Evolutionary conservation across 2,797 vertebrate species (phyloP).

Genomic region (Galagoides demidoff): DNA sequence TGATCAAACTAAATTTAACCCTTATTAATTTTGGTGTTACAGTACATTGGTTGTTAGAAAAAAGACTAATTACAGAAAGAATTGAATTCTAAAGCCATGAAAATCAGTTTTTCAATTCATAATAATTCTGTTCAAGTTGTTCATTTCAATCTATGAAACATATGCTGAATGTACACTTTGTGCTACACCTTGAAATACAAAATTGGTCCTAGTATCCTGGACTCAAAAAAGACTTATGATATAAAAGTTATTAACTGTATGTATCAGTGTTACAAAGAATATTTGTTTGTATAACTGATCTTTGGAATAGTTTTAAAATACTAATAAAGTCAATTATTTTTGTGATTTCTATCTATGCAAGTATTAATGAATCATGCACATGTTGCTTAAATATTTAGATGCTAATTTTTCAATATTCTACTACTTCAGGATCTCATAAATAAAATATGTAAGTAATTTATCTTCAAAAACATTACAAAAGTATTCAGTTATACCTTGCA

Average conservation of each 20-base stretch:
- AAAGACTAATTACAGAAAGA: conserved; percentile 8
- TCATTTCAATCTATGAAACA: conserved; percentile 43
- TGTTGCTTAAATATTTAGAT: conserved; percentile 35
- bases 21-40: conserved; percentile 40
- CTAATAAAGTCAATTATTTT: background rate
- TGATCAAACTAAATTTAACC: conserved; percentile 17
- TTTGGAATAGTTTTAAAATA: background rate
- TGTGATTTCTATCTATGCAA: background rate
- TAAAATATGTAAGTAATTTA: background rate
- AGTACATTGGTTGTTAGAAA: background rate
- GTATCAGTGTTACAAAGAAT: background rate
- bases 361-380: background rate
- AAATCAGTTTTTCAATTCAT: background rate
- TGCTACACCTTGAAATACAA: background rate
- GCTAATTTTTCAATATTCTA: background rate
- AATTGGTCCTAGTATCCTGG: background rate
- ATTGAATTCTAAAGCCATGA: conserved; percentile 26
- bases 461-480: conserved; percentile 30
- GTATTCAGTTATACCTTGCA: background rate
- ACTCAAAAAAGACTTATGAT: background rate
- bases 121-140: background rate
- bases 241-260: background rate
- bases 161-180: background rate
- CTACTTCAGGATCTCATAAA: background rate
- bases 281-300: background rate